Percentiles rank a stretch among this genome's conserved stretches.
Evolutionary conservation across 2,888 invertebrate species (phyloP).

Genomic region (Drosophila seclusa): DNA sequence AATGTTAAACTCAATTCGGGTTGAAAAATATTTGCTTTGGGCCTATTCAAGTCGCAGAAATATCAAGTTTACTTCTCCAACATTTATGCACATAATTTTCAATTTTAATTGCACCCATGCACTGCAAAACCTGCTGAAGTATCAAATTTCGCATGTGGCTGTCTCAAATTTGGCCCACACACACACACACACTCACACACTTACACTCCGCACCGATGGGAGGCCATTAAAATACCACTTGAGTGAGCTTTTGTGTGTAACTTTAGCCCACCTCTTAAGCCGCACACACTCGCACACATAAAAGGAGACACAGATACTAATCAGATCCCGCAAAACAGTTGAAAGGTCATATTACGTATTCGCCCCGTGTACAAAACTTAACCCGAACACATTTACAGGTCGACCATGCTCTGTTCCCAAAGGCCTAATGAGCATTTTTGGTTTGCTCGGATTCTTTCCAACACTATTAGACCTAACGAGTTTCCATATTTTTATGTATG

Average conservation of each 20-base stretch:
- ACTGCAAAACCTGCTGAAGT: background rate
- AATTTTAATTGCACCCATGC: conserved; percentile 6
- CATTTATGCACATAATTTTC: background rate
- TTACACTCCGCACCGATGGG: conserved; percentile 13
- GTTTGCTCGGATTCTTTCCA: background rate
- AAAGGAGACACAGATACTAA: conserved; percentile 31
- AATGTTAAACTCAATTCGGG: background rate
- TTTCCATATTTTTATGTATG: background rate
- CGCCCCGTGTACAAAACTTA: conserved; percentile 43
- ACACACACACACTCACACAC: background rate
- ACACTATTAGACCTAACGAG: background rate
- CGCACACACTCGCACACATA: conserved; percentile 4
- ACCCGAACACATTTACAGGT: conserved; percentile 41
- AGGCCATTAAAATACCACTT: conserved; percentile 52
- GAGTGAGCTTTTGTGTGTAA: conserved; percentile 31
- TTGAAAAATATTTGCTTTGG: background rate
- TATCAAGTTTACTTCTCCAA: background rate
- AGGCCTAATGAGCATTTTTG: conserved; percentile 1
- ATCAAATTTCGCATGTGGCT: conserved; percentile 13
- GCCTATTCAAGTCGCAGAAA: background rate
- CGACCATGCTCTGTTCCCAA: background rate
- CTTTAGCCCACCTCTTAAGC: conserved; percentile 49
- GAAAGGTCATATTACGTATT: conserved; percentile 62
- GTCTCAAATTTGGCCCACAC: background rate
- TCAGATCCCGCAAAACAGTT: conserved; percentile 34